Percentiles rank a stretch among this genome's conserved stretches.
phyloP scores from a whole-genome alignment of 2,888 invertebrate species.

The Tupiocoris notatus region DNA sequence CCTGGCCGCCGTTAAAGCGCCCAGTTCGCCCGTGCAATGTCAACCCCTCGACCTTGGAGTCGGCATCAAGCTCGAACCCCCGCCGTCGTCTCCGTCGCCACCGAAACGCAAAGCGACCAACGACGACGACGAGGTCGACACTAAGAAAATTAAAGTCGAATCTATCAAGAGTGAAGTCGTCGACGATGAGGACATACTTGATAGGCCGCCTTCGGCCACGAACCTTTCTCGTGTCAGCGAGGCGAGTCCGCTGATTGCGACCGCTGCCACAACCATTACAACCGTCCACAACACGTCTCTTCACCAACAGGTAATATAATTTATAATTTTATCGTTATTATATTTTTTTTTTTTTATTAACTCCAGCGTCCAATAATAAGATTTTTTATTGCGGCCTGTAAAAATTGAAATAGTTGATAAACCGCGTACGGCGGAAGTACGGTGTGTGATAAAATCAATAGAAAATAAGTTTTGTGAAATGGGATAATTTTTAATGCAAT shows the following conservation, averaged over 20 bases:
- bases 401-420: no score
- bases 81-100: conserved; percentile 54
- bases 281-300: conserved; percentile 67
- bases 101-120: conserved; percentile 64
- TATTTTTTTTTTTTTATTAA: no score
- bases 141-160: conserved; percentile 45
- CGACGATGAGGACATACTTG: conserved; percentile 54
- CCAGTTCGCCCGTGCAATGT: conserved; percentile 61
- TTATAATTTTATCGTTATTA: no score
- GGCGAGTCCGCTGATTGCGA: conserved; percentile 68
- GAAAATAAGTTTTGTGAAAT: no score
- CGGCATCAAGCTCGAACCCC: conserved; percentile 55
- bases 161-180: conserved; percentile 57
- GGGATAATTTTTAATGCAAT: no score
- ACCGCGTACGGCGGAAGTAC: no score
- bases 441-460: no score
- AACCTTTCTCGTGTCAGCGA: conserved; percentile 60
- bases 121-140: conserved; percentile 57
- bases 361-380: no score
- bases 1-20: conserved; percentile 52
- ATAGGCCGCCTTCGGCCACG: conserved; percentile 53
- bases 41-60: conserved; percentile 77
- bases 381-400: no score
- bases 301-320: conserved; percentile 29
- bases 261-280: conserved; percentile 59